Evolutionary conservation across 1,140 invertebrate species (phyloP).

Genomic region (Heliconius melpomene): DNA sequence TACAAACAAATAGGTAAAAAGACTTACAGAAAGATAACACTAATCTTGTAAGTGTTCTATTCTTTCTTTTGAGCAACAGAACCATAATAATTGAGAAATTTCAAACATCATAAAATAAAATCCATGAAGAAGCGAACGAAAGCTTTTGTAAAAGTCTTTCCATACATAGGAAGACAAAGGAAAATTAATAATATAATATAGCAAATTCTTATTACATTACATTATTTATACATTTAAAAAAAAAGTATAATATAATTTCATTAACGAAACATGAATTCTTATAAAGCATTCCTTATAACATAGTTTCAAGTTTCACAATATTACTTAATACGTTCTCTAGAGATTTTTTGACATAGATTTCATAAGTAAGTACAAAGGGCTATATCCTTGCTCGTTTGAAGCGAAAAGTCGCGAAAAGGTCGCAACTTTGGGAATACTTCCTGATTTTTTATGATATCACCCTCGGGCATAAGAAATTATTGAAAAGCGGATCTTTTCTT

Average conservation of each 20-base stretch:
- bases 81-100: no score
- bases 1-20: no score
- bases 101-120: no score
- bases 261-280: background rate
- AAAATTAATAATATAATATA: no score
- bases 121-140: no score
- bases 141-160: no score
- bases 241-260: background rate
- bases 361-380: slow-evolving; percentile 36
- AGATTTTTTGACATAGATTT: slow-evolving; percentile 32
- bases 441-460: slow-evolving; percentile 40
- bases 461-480: slow-evolving; percentile 42
- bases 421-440: slow-evolving; percentile 44
- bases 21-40: no score
- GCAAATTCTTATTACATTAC: no score
- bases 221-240: no score
- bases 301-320: background rate
- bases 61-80: no score
- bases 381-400: slow-evolving; percentile 27
- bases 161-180: no score
- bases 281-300: background rate
- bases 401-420: slow-evolving; percentile 36
- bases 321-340: slow-evolving; percentile 35
- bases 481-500: slow-evolving; percentile 39
- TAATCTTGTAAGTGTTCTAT: no score